phyloP scores from a whole-genome alignment of 2,113 vertebrate genomes.

The Fulica atra region DNA sequence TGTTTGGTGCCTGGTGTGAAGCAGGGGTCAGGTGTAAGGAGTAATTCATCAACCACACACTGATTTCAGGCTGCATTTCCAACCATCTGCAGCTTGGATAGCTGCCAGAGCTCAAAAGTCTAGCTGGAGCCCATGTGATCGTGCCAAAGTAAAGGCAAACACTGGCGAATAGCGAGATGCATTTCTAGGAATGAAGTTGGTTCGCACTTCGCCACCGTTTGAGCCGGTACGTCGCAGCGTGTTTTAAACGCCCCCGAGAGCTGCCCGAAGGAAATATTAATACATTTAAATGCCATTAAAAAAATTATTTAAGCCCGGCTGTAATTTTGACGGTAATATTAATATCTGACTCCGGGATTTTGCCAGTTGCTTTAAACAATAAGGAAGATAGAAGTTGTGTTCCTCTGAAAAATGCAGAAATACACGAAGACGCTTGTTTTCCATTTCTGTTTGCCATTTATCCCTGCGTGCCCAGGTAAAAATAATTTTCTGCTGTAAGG shows the following conservation, averaged over 20 bases:
- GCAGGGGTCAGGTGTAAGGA: conserved; percentile 77
- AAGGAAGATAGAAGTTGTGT: conserved; percentile 42
- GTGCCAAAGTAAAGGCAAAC: conserved; percentile 61
- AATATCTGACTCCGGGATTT: conserved; percentile 29
- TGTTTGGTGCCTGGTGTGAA: conserved; percentile 71
- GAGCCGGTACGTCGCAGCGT: neutral
- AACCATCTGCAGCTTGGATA: conserved; percentile 76
- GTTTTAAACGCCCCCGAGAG: neutral
- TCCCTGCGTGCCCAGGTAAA: conserved; percentile 15
- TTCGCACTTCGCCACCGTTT: neutral
- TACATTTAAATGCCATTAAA: neutral
- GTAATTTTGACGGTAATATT: conserved; percentile 53
- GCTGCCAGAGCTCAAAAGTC: conserved; percentile 57
- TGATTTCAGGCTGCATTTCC: conserved; percentile 73
- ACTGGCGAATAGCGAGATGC: conserved; percentile 35
- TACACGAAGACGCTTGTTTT: conserved; percentile 37
- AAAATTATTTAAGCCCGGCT: conserved; percentile 21
- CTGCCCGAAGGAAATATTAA: neutral
- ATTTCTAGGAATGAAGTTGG: conserved; percentile 54
- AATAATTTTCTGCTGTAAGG: conserved; percentile 23
- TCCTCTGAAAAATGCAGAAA: conserved; percentile 53
- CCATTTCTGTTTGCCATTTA: neutral
- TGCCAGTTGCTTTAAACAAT: conserved; percentile 50
- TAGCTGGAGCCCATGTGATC: conserved; percentile 52
- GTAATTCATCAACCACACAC: conserved; percentile 72